Conservation (phyloP, 2,797 vertebrate species). For the Hipposideros larvatus region DNA sequence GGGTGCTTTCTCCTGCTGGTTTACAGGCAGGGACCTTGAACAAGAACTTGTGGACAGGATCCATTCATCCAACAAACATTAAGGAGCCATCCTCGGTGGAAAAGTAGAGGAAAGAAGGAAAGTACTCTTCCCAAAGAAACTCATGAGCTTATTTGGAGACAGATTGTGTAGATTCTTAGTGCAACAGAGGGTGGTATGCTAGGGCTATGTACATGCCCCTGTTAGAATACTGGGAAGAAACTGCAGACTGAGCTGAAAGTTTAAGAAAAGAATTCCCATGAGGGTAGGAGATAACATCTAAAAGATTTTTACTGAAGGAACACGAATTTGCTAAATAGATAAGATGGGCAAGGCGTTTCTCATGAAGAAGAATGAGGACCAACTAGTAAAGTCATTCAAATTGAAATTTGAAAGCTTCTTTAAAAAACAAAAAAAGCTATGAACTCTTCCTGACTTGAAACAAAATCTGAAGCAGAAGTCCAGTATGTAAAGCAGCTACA, state of each 20-base stretch:
- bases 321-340: not conserved
- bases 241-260: not conserved
- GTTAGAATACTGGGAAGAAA: not conserved
- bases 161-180: not conserved
- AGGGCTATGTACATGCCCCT: not conserved
- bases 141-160: not conserved
- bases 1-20: not conserved
- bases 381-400: not conserved
- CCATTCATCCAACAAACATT: not conserved
- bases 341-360: not conserved
- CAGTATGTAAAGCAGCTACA: not conserved
- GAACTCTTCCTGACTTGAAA: not conserved
- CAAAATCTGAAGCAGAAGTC: not conserved
- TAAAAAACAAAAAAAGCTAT: not conserved
- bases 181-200: not conserved
- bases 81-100: not conserved
- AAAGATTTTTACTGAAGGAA: conserved; percentile 1
- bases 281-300: not conserved
- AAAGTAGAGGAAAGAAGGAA: not conserved
- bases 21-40: not conserved
- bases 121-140: not conserved
- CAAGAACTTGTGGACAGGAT: not conserved
- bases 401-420: not conserved
- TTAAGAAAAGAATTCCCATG: not conserved
- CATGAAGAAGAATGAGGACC: not conserved